Base-by-base conservation (phyloP, 64 coral and sea anemone genomes). In the Montipora foliosa region DNA sequence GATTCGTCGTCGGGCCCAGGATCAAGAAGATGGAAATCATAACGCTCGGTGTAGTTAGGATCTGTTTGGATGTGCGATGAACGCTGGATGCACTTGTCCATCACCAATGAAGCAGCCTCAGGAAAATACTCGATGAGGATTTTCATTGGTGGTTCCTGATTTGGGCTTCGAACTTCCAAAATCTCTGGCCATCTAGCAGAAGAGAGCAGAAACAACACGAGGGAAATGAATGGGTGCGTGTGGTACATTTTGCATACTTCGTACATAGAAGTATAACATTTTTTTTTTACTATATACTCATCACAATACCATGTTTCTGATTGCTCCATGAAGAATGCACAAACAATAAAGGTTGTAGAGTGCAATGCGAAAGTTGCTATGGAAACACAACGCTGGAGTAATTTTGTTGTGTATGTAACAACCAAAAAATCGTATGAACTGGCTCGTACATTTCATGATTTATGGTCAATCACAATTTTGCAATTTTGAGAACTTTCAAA, bases 21-120 rank as follows among this genome's bases (percentile, higher is more conserved):
- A 52, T 96, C 95, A 7, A 96, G 88, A 61, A 90, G 57, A 81
- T 82, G 87, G 49, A 96, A 96, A 78, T 96, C 95, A 45, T 96
- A 96, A 5, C 24, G 84, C 5, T 87, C 87, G 5, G 67, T 81
- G 67, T 94, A 89, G n/a, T 75, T 70, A 3, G 74, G 91, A 73
- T 93, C 83, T 29, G 82, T 87, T 88, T 50, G 59, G 58, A 93
- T 93, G 60, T 93, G 60, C 22, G 59, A 57, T 10, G 75, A 77
- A 19, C 74, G 72, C 6, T 74, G 52, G 55, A 93, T 86, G 57
- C 91, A 93, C 10, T 80, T 17, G 57, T 93, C 82, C 82, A 93
- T 87, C 16, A 93, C 74, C 5, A 79, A 22, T 2, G 60, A 14
- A 8, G 91, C 91, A 0, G 83, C 83, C 5, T 87, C 83, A 49